Percentiles rank a stretch among this genome's conserved stretches.
Evolutionary conservation across 2,113 vertebrate species (phyloP).

Genomic region (Podilymbus podiceps): DNA sequence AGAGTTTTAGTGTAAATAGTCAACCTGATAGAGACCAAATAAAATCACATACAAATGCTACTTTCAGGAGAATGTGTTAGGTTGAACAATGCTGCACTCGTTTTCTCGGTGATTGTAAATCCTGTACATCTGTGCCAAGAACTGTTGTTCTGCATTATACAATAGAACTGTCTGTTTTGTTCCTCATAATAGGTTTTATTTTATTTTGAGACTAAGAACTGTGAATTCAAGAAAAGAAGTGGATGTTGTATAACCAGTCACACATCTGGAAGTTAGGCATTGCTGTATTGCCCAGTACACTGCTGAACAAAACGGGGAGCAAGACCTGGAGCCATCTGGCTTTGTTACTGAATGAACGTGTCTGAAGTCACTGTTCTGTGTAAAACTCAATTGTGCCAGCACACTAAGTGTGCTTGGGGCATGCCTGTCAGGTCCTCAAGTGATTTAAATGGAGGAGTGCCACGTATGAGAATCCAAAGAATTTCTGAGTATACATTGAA

Average conservation of each 20-base stretch:
- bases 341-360: accelerated
- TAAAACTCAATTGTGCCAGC: accelerated
- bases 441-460: not conserved
- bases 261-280: not conserved
- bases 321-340: not conserved
- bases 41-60: not conserved
- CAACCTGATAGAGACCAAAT: not conserved
- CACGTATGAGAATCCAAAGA: not conserved
- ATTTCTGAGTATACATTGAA: not conserved
- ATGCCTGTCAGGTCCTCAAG: not conserved
- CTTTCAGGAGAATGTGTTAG: not conserved
- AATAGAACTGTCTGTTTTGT: not conserved
- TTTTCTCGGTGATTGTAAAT: not conserved
- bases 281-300: not conserved
- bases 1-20: not conserved
- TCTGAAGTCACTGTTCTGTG: not conserved
- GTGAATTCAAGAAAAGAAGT: not conserved
- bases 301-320: not conserved
- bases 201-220: not conserved
- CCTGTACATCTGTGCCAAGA: not conserved
- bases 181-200: not conserved
- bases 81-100: not conserved
- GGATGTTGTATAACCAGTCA: not conserved
- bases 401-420: not conserved
- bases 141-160: not conserved